Percentiles rank a stretch among this genome's conserved stretches.
Conservation (phyloP, 1,140 invertebrate species). For the Saxidomus purpurata region DNA sequence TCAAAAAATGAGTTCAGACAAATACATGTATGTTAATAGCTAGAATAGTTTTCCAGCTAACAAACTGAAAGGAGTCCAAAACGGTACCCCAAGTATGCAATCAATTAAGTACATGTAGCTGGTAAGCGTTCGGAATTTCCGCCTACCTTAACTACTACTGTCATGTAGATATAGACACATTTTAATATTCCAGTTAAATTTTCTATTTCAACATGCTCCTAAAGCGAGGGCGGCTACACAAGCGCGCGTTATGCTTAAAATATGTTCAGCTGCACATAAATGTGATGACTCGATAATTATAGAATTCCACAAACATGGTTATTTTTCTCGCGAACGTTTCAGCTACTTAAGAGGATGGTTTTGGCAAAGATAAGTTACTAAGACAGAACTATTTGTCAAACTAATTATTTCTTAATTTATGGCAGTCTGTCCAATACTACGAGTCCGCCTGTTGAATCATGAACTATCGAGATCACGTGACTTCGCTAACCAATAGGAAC, state of each 20-base stretch:
- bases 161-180: no score
- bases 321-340: neutral
- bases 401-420: slow-evolving; percentile 62
- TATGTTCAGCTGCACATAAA: neutral
- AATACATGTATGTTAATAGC: no score
- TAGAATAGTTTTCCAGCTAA: no score
- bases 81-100: no score
- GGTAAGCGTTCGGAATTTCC: no score
- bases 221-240: neutral
- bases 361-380: slow-evolving; percentile 51
- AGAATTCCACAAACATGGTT: neutral
- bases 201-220: neutral
- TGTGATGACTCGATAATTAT: slow-evolving; percentile 24
- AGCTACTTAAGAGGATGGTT: slow-evolving; percentile 33
- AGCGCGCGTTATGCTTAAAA: neutral
- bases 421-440: slow-evolving; percentile 27
- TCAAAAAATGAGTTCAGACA: no score
- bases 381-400: slow-evolving; percentile 58
- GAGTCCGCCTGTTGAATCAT: slow-evolving; percentile 67
- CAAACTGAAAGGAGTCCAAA: no score
- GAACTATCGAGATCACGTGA: slow-evolving; percentile 36
- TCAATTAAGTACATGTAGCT: no score
- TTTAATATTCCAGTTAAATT: no score
- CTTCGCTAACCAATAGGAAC: slow-evolving; percentile 12
- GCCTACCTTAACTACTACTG: no score